Evolutionary conservation across 2,888 invertebrate species (phyloP), one percentile per base, ranked within the genome.

Genomic region (Hydropsyche betteni): DNA sequence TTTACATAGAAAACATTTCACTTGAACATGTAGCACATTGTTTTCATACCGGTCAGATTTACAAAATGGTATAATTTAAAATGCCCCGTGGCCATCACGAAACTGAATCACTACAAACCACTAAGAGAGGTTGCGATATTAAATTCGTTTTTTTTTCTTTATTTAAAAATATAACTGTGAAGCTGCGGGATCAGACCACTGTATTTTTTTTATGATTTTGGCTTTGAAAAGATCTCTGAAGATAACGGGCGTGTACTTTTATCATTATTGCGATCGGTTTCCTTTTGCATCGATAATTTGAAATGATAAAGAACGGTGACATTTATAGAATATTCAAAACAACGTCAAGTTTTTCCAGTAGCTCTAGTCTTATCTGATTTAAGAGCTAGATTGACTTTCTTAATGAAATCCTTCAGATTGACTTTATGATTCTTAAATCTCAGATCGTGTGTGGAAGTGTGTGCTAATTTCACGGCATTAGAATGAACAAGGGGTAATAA

Each of bases 31-130:
- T 51, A 34, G 55, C 36, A 58, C 61, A 72, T 72, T 72, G 72
- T 72, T 72, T 58, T 58, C 72, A 72, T 72, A 55, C 58, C 72
- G 72, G 55, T 58, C 72, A 34, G 38, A 72, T 72, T 58, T 72
- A 72, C 72, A 72, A 72, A 72, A 72, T 72, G 52, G 72, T 52
- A 72, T 72, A 72, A 72, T 72, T 72, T 58, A 72, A 72, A 50
- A 72, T 72, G 72, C 72, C 72, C 72, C 72, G 51, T 58, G 38
- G 72, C 72, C 55, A 72, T 72, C 72, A 72, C 72, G 72, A 72
- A 72, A 72, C 58, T 38, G 72, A 72, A 70, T 38, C 72, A 72
- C 72, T 33, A 61, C 61, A 58, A 55, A 52, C 70, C 70, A 53
- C 53, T 70, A 70, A 70, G 51, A 70, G 52, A 61, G 33, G 64